phyloP scores from a whole-genome alignment of 2,888 invertebrate genomes.

The Dusona sp. region DNA sequence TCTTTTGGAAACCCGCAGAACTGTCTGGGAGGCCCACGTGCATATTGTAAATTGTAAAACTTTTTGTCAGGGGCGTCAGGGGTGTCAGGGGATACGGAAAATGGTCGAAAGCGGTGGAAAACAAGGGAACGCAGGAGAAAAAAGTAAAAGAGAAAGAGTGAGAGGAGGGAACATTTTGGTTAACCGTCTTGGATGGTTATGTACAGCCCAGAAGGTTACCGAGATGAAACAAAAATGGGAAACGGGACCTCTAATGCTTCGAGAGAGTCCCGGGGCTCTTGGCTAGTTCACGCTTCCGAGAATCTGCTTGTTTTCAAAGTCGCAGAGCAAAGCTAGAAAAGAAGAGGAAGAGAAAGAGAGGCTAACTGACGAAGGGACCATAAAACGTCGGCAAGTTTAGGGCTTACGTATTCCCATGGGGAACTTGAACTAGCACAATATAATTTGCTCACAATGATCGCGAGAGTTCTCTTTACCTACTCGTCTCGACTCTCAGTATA shows the following conservation, averaged over 20 bases:
- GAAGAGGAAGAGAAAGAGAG: constrained; percentile 17
- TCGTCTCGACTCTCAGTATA: constrained; percentile 27
- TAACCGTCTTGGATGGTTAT: not conserved
- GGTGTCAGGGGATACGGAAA: constrained; percentile 9
- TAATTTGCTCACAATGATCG: constrained; percentile 57
- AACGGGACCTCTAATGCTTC: constrained; percentile 48
- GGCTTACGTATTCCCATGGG: constrained; percentile 55
- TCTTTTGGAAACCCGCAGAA: constrained; percentile 30
- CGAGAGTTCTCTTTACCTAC: constrained; percentile 35
- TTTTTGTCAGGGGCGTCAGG: constrained; percentile 31
- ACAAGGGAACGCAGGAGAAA: constrained; percentile 24
- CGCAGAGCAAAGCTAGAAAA: constrained; percentile 70
- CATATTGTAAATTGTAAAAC: constrained; percentile 55
- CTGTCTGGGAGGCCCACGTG: constrained; percentile 27
- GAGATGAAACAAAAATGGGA: constrained; percentile 19
- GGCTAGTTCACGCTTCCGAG: constrained; percentile 67
- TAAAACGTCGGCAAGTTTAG: constrained; percentile 60
- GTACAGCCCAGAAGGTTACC: constrained; percentile 18
- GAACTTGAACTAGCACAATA: constrained; percentile 54
- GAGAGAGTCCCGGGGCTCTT: constrained; percentile 38
- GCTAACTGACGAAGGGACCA: constrained; percentile 52
- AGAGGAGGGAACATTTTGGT: not conserved
- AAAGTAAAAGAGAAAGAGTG: constrained; percentile 17
- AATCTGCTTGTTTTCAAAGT: constrained; percentile 74
- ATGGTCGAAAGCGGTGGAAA: constrained; percentile 29